Conservation (phyloP, 2,797 vertebrate genomes). For the Notamacropus eugenii region DNA sequence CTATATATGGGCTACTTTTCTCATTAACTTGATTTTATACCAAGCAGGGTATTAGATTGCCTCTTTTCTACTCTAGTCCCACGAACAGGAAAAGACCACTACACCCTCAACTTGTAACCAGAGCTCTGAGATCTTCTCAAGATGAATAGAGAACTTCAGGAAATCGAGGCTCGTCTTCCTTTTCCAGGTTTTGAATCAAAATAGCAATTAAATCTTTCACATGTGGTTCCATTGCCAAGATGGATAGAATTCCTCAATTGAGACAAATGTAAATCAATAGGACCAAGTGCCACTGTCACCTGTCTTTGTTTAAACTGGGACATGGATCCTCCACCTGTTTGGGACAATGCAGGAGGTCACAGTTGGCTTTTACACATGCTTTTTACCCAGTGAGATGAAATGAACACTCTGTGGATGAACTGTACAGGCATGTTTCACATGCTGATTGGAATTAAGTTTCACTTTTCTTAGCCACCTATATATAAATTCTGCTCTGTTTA, state of each 20-base stretch:
- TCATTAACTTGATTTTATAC: conserved; percentile 1
- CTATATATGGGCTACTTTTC: background rate
- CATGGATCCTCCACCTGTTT: background rate
- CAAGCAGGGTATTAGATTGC: background rate
- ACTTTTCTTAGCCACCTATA: background rate
- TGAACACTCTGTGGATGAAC: background rate
- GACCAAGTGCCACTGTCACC: background rate
- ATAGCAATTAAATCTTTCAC: conserved; percentile 4
- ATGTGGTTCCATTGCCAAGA: background rate
- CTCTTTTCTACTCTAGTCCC: background rate
- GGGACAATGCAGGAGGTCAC: background rate
- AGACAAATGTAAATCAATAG: background rate
- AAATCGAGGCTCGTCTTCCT: background rate
- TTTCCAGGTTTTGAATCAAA: background rate
- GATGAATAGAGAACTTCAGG: background rate
- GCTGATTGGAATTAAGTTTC: background rate
- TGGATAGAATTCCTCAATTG: background rate
- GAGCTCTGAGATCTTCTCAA: background rate
- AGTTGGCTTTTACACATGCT: background rate
- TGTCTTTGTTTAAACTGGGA: background rate
- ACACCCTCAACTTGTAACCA: background rate
- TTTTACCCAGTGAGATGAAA: background rate
- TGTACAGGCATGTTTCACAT: background rate
- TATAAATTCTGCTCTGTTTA: background rate
- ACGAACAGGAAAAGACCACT: background rate